phyloP scores from a whole-genome alignment of 2,888 invertebrate species.

The Acholoe squamosa region DNA sequence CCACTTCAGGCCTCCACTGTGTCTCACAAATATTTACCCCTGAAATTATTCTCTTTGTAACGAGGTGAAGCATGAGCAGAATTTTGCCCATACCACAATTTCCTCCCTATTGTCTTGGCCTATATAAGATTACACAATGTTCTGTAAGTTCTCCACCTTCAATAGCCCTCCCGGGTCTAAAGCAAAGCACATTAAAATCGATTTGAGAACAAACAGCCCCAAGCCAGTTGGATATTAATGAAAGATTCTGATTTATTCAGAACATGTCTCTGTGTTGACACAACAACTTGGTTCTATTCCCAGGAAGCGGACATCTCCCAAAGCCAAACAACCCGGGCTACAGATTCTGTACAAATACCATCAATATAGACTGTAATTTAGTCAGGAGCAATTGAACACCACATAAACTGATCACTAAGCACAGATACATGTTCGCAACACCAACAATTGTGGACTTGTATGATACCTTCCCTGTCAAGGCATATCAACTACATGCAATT shows the following conservation, averaged over 20 bases:
- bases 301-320: background rate
- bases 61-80: constrained; percentile 1
- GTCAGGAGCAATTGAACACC: too few species aligned
- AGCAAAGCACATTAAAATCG: background rate
- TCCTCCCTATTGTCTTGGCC: background rate
- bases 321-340: too few species aligned
- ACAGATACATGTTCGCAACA: too few species aligned
- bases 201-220: background rate
- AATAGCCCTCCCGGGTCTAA: background rate
- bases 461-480: too few species aligned
- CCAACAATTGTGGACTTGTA: too few species aligned
- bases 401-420: too few species aligned
- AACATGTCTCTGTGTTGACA: background rate
- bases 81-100: background rate
- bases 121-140: constrained; percentile 16
- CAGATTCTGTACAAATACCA: too few species aligned
- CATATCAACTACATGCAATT: too few species aligned
- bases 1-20: too few species aligned
- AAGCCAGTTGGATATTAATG: constrained; percentile 25
- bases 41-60: constrained; percentile 33
- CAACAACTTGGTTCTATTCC: background rate
- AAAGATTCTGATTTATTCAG: constrained; percentile 32
- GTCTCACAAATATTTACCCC: constrained; percentile 24
- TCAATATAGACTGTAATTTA: too few species aligned
- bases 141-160: background rate